These are phyloP conservation scores for Nomada fabriciana DNA, from an alignment of 2,888 invertebrate species.

Conservation along the genomic window DNA sequence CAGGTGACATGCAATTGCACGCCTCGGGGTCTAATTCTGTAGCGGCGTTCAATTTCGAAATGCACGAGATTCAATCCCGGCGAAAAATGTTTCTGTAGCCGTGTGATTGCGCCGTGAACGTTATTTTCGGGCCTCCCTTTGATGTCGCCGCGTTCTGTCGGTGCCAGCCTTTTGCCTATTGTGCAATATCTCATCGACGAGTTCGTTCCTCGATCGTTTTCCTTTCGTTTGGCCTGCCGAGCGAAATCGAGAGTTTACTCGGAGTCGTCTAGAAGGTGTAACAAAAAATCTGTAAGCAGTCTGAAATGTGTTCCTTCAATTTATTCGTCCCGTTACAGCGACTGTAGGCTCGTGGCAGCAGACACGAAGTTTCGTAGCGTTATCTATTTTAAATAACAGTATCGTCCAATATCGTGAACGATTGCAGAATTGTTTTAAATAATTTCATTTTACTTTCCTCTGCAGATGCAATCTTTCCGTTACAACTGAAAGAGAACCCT, in stretches of 20 bases:
- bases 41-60: conserved; percentile 47
- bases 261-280: neutral
- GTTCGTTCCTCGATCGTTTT: conserved; percentile 1
- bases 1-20: conserved; percentile 47
- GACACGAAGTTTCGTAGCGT: too few species aligned
- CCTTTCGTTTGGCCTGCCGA: neutral
- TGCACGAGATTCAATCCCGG: neutral
- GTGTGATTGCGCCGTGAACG: neutral
- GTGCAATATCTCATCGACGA: conserved; percentile 14
- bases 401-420: neutral
- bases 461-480: neutral
- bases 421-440: too few species aligned
- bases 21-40: conserved; percentile 45
- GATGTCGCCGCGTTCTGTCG: conserved; percentile 3
- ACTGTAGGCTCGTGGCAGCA: neutral
- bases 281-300: neutral
- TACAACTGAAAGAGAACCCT: neutral
- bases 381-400: too few species aligned
- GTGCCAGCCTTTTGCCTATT: conserved; percentile 31
- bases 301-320: neutral
- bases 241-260: neutral
- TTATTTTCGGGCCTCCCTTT: conserved; percentile 39
- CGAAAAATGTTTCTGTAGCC: conserved; percentile 30
- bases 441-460: too few species aligned
- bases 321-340: neutral